These are phyloP conservation scores for Drosophila novamexicana DNA, from an alignment of 1,140 invertebrate genomes.

Conservation along the genomic window DNA sequence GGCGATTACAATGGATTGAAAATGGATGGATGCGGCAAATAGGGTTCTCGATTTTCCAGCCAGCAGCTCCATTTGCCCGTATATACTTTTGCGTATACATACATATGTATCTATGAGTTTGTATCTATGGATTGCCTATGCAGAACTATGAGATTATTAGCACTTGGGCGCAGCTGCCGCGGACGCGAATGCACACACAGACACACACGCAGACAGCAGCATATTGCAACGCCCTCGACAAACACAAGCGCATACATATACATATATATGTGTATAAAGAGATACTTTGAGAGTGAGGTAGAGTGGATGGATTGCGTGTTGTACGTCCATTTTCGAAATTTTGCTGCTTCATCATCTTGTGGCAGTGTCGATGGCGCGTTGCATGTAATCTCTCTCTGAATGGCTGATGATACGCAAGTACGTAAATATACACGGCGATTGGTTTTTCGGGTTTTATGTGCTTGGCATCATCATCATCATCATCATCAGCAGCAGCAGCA, in stretches of 20 bases:
- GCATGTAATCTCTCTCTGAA: constrained; percentile 61
- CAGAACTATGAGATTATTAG: constrained; percentile 81
- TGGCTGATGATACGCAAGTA: constrained; percentile 65
- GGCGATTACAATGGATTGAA: constrained; percentile 61
- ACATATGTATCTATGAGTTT: constrained; percentile 32
- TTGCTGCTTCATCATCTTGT: constrained; percentile 78
- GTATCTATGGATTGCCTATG: constrained; percentile 71
- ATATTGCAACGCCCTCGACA: constrained; percentile 68
- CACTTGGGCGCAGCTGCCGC: constrained; percentile 77
- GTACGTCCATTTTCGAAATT: constrained; percentile 76
- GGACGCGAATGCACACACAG: constrained; percentile 9
- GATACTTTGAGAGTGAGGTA: background rate
- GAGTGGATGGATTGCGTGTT: constrained; percentile 66
- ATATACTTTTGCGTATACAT: background rate
- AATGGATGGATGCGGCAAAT: constrained; percentile 48
- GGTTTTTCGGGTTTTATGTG: constrained; percentile 64
- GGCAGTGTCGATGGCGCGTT: constrained; percentile 39
- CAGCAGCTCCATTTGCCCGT: constrained; percentile 4
- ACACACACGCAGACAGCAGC: constrained; percentile 43
- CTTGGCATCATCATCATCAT: constrained; percentile 26
- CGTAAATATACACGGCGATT: constrained; percentile 48
- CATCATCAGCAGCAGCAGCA: constrained; percentile 28
- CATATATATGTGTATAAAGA: background rate
- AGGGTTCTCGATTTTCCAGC: constrained; percentile 67
- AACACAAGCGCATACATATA: constrained; percentile 27